phyloP scores from a whole-genome alignment of 2,797 vertebrate genomes.

The Leptoclinus maculatus region DNA sequence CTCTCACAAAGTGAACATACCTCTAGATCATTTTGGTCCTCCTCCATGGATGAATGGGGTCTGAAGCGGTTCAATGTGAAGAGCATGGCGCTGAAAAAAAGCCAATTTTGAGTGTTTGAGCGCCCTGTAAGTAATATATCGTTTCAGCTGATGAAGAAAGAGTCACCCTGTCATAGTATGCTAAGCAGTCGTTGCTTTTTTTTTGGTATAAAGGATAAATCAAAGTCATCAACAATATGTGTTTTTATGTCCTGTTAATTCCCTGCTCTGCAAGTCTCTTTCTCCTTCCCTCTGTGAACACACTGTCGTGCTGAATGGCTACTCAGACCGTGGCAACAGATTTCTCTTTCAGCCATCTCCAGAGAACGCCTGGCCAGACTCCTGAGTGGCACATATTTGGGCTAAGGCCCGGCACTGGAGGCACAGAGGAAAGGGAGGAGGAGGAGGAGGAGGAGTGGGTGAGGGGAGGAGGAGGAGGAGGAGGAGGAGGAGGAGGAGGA shows the following conservation, averaged over 20 bases:
- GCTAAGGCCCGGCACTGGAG: conserved; percentile 70
- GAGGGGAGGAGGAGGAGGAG: conserved; percentile 35
- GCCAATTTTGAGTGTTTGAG: neutral
- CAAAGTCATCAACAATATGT: conserved; percentile 67
- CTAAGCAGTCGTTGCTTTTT: conserved; percentile 10
- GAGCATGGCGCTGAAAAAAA: neutral
- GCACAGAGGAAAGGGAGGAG: conserved; percentile 47
- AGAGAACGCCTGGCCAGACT: conserved; percentile 80
- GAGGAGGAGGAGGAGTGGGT: conserved; percentile 7
- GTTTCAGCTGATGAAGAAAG: conserved; percentile 14
- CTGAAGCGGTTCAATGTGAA: conserved; percentile 5
- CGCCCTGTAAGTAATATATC: neutral
- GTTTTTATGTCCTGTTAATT: conserved; percentile 59
- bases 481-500: conserved; percentile 35
- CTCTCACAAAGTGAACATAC: conserved; percentile 50
- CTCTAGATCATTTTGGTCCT: conserved; percentile 27
- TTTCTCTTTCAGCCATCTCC: conserved; percentile 76
- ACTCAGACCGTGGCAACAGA: conserved; percentile 75
- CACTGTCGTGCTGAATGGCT: conserved; percentile 71
- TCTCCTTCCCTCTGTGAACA: conserved; percentile 53
- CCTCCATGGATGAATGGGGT: neutral
- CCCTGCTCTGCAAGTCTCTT: conserved; percentile 54
- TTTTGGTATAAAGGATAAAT: conserved; percentile 51
- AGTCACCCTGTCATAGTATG: conserved; percentile 11
- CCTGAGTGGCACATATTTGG: conserved; percentile 91